Base-by-base conservation (phyloP, 2,888 invertebrate species). In the Tetragonisca angustula region DNA sequence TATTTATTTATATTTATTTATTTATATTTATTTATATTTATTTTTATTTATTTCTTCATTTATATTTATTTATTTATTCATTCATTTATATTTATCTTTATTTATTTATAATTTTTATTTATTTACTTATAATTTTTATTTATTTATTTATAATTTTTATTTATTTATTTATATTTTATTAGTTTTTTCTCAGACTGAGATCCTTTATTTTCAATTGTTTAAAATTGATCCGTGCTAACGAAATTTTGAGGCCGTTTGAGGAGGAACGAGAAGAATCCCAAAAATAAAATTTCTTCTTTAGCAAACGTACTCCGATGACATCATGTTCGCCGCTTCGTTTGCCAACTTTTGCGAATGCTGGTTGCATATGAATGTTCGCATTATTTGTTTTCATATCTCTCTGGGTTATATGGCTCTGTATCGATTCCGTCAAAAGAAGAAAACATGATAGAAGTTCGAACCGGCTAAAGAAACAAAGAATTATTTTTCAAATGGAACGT, bases 351-450 rank as follows among this genome's bases (percentile, higher is more conserved):
- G 56, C 50, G 81, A 43, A 43, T 43, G 43, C 43, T 43, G 24
- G 54, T 36, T 80, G 77, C 49, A 64, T 62, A 27, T 56, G 56
- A 62, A 21, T 27, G 27, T 17, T 27, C 56, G 9, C 19, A n/a
- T 54, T 73, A 73, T 81, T 82, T 74, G 43, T 81, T 82, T 74
- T 74, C 32, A 70, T 64, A 81, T 64, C 59, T 11, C 59, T 15
- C 52, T 19, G 65, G 65, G 4, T 43, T 43, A 56, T 59, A 15
- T 59, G 24, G 32, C 21, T 32, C n/a, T 19, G 24, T 52, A 27
- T 32, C 61, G 15, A 49, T 61, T 43, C 68, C 68, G 73, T 62
- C 54, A n/a, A 54, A 17, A 54, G 24, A 61, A 59, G n/a, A 61
- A 32, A 43, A 65, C 24, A 64, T 2, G 32, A 49, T 27, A 17